phyloP scores from a whole-genome alignment of 2,888 invertebrate species.

The Apomyelois bistriatella region DNA sequence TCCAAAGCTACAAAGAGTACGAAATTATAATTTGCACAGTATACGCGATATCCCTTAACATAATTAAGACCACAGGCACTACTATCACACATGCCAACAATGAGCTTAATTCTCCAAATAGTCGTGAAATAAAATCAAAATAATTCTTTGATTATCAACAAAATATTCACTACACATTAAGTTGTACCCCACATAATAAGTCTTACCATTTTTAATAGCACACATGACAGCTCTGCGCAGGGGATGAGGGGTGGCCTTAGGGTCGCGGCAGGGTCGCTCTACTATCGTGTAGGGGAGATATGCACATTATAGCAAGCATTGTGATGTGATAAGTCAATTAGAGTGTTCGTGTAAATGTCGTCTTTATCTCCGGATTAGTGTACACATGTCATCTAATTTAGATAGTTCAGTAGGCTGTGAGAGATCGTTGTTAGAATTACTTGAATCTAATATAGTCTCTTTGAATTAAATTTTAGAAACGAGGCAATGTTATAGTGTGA shows the following conservation, averaged over 20 bases:
- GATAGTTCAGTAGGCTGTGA: not conserved
- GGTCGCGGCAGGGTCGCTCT: not conserved
- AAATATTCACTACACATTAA: not conserved
- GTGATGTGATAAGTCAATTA: conserved; percentile 7
- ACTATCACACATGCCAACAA: too few relatives aligned
- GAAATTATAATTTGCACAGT: too few relatives aligned
- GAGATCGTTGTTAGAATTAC: not conserved
- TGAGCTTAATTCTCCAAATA: too few relatives aligned
- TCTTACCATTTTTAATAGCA: conserved; percentile 4
- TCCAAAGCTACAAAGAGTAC: too few relatives aligned
- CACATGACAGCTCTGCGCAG: not conserved
- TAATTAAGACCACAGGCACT: too few relatives aligned
- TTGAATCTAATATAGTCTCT: too few relatives aligned
- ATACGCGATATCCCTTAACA: too few relatives aligned
- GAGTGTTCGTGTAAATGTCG: not conserved
- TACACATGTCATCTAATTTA: conserved; percentile 3
- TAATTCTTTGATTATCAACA: not conserved
- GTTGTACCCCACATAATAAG: not conserved
- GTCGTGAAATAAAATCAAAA: too few relatives aligned
- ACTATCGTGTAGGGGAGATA: not conserved
- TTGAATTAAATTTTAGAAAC: too few relatives aligned
- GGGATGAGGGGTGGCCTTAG: not conserved
- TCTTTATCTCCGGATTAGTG: conserved; percentile 1
- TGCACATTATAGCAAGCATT: not conserved
- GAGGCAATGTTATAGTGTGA: too few relatives aligned